Evolutionary conservation across 2,113 vertebrate genomes (phyloP).

Genomic region (Trichomycterus rosablanca): DNA sequence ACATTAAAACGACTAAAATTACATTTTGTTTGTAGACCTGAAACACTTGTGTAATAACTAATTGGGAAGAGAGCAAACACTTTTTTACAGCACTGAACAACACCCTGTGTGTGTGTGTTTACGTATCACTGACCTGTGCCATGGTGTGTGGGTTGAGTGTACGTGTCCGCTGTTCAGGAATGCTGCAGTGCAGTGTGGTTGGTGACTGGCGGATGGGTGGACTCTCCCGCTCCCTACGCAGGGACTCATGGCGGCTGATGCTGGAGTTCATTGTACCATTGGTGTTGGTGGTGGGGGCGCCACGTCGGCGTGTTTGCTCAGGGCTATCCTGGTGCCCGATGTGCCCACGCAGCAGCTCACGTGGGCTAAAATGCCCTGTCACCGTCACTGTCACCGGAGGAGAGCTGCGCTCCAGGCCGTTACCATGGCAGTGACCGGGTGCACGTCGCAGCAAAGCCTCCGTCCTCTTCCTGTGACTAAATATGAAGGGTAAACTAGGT

Average conservation of each 20-base stretch:
- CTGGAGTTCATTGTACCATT: constrained; percentile 82
- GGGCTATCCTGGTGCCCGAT: constrained; percentile 81
- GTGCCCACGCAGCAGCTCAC: constrained; percentile 83
- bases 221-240: constrained; percentile 74
- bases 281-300: background rate
- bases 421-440: constrained; percentile 78
- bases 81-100: no score
- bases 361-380: constrained; percentile 82
- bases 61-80: no score
- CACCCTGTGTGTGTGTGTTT: background rate
- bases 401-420: constrained; percentile 82
- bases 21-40: no score
- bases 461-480: constrained; percentile 79
- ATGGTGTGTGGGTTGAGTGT: constrained; percentile 84
- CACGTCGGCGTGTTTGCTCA: constrained; percentile 73
- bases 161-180: constrained; percentile 68
- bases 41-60: no score
- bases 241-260: constrained; percentile 85
- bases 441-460: constrained; percentile 78
- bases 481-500: no score
- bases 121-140: constrained; percentile 75
- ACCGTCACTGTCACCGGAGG: constrained; percentile 77
- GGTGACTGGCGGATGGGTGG: constrained; percentile 89
- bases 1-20: no score
- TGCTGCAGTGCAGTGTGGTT: constrained; percentile 84